These are phyloP conservation scores for Eupsilia transversa DNA, from an alignment of 2,888 invertebrate genomes.

Conservation along the genomic window DNA sequence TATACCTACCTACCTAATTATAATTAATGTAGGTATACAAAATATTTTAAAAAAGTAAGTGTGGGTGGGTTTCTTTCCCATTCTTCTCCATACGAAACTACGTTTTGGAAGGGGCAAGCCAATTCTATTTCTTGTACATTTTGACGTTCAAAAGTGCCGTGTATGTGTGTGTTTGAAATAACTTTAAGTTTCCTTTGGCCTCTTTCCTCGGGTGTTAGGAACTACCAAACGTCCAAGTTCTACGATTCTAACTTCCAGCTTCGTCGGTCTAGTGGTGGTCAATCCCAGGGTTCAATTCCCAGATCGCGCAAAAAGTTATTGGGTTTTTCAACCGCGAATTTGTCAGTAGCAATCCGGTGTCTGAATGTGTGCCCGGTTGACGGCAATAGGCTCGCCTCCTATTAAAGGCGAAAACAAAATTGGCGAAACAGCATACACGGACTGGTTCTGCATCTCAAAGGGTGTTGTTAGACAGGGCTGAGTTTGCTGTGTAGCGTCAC, in stretches of 20 bases:
- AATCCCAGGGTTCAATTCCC: not conserved
- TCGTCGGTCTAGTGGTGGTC: not conserved
- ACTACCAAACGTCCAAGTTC: not conserved
- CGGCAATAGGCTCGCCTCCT: not conserved
- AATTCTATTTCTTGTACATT: too few relatives aligned
- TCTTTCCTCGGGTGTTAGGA: not conserved
- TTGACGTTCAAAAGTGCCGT: too few relatives aligned
- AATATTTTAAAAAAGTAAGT: too few relatives aligned
- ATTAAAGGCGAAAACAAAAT: not conserved
- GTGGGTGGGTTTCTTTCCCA: too few relatives aligned
- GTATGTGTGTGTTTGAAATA: too few relatives aligned
- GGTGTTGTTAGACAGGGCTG: not conserved
- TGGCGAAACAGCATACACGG: not conserved
- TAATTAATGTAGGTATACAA: too few relatives aligned
- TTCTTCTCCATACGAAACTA: too few relatives aligned
- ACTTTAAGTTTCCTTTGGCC: not conserved
- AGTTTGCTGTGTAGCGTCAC: not conserved
- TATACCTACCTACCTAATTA: too few relatives aligned
- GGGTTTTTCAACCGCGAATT: not conserved
- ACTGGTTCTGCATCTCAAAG: not conserved
- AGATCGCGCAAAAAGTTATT: not conserved
- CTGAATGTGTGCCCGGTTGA: not conserved
- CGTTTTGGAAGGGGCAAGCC: too few relatives aligned
- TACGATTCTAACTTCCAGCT: not conserved
- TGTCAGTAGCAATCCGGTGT: not conserved